These are phyloP conservation scores for Hycleus phaleratus DNA, from an alignment of 1,140 invertebrate genomes.

Conservation along the genomic window DNA sequence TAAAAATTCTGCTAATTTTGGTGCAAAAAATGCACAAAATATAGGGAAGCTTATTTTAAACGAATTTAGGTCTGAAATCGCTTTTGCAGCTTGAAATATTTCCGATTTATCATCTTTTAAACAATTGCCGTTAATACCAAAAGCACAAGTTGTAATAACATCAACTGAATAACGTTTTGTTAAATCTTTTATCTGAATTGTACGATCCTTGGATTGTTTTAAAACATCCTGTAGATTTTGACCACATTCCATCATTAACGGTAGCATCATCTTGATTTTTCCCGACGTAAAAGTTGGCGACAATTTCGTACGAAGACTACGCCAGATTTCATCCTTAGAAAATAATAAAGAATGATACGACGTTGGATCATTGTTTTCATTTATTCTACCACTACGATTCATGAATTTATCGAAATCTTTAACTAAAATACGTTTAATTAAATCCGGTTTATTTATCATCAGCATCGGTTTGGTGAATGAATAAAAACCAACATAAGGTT, in stretches of 20 bases:
- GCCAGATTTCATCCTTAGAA: conserved; percentile 44
- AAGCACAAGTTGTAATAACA: conserved; percentile 38
- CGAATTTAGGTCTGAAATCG: too few relatives aligned
- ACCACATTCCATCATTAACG: conserved; percentile 7
- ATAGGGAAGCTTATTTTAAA: too few relatives aligned
- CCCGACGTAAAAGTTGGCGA: conserved; percentile 45
- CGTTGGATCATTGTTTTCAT: conserved; percentile 45
- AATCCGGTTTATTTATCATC: conserved; percentile 37
- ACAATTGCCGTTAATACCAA: conserved; percentile 44
- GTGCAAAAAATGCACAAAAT: conserved; percentile 50
- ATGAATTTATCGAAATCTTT: conserved; percentile 47
- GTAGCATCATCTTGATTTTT: conserved; percentile 44
- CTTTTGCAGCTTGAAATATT: neutral
- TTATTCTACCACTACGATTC: conserved; percentile 42
- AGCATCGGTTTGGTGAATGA: conserved; percentile 37
- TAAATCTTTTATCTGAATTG: conserved; percentile 8
- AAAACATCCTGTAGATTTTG: conserved; percentile 20
- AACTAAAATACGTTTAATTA: conserved; percentile 44
- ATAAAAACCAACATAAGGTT: conserved; percentile 38
- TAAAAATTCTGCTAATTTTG: conserved; percentile 38
- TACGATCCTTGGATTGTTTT: neutral
- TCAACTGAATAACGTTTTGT: conserved; percentile 7
- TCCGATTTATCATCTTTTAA: conserved; percentile 37
- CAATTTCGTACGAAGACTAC: conserved; percentile 39
- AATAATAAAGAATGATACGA: conserved; percentile 38